phyloP scores from a whole-genome alignment of 2,113 vertebrate genomes.

The Hyla sarda region DNA sequence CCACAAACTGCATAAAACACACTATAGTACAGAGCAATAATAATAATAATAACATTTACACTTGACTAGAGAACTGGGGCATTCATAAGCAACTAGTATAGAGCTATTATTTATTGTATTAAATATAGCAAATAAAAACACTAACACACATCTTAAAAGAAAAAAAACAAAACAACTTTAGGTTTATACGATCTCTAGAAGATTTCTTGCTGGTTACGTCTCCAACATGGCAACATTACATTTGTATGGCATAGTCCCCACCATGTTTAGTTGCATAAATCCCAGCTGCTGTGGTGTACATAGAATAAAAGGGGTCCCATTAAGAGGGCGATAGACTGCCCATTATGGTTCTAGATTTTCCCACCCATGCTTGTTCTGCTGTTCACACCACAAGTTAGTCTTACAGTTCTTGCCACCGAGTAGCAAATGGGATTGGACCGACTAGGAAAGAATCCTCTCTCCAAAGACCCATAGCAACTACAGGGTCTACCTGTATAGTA shows the following conservation, averaged over 20 bases:
- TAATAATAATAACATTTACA: neutral
- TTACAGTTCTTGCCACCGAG: too few relatives aligned
- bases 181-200: neutral
- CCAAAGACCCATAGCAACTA: too few relatives aligned
- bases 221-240: neutral
- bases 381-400: too few relatives aligned
- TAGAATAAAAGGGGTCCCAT: too few relatives aligned
- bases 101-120: neutral
- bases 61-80: neutral
- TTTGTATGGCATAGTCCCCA: neutral
- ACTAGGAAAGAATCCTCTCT: too few relatives aligned
- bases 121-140: neutral
- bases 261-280: neutral
- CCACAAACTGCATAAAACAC: slow-evolving; percentile 21
- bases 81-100: neutral
- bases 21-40: neutral
- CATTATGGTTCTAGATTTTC: too few relatives aligned
- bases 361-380: too few relatives aligned
- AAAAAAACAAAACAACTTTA: neutral
- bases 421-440: too few relatives aligned
- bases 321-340: too few relatives aligned
- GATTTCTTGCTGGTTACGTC: neutral
- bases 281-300: neutral
- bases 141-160: neutral
- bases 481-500: too few relatives aligned